Base-by-base conservation (phyloP, 1,140 invertebrate genomes). In the Dufourea novaeangliae region DNA sequence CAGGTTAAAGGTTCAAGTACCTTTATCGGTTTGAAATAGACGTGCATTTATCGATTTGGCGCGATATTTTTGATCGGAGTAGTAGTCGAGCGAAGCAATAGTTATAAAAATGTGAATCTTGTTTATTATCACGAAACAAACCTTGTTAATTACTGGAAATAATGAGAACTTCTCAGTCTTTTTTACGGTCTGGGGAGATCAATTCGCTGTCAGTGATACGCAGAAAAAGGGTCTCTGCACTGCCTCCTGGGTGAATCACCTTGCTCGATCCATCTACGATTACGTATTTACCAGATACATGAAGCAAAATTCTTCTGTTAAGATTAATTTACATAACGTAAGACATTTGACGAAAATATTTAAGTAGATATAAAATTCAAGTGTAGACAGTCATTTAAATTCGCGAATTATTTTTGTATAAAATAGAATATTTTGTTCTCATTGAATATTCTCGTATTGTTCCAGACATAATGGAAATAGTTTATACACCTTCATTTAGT, bases 1-100 rank as follows among this genome's bases (percentile, higher is more conserved):
- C 69, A 44, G 81, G 70, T 83, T 78, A 83, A 79, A 62, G 83
- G 82, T 84, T 84, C 81, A 75, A 79, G 66, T 75, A 84, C 70
- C 82, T 67, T 59, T 22, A 7, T 25, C 17, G 29, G 67, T 39
- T 52, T 61, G 56, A 50, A 67, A 22, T 32, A 66, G 37, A 39
- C 27, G 32, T 56, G 56, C 52, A 54, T 67, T 41, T 34, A 32
- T 56, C 34, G 14, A 22, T 56, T 11, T 6, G 14, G 12, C 5
- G 5, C 27, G 34, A 34, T 29, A 32, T 22, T 67, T 56, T 32
- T 8, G 6, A 57, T 3, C 1, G 17, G 17, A 29, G 10, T 7
- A 8, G n/a, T 39, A 10, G 32, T 7, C 32, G n/a, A n/a, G n/a
- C 11, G 2, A n/a, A 34, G n/a, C n/a, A 2, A 22, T 32, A 34